Conservation (phyloP, 2,113 vertebrate genomes). For the Gnathonemus echidnorhynchus region DNA sequence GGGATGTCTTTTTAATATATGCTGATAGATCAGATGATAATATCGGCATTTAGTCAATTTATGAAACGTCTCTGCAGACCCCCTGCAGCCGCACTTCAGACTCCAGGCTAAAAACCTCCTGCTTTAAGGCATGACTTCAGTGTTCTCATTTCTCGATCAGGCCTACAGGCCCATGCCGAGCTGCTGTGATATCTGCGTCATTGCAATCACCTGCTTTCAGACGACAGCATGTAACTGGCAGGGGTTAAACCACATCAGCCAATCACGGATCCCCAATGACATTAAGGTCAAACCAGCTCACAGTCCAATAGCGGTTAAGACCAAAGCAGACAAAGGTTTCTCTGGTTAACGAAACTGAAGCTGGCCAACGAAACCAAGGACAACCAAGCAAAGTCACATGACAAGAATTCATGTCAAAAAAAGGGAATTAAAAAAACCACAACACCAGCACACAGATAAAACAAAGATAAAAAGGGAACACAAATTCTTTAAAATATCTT, state of each 20-base stretch:
- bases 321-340: background rate
- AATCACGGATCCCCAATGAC: background rate
- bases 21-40: background rate
- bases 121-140: background rate
- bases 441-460: slow-evolving; percentile 9
- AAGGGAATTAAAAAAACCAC: background rate
- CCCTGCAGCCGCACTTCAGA: background rate
- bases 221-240: background rate
- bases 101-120: background rate
- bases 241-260: background rate
- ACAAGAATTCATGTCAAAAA: background rate
- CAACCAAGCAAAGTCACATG: background rate
- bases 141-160: background rate
- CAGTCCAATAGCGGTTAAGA: background rate
- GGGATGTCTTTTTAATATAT: background rate
- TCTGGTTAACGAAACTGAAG: background rate
- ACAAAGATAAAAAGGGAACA: slow-evolving; percentile 8
- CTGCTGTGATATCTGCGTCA: background rate
- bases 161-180: background rate
- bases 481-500: slow-evolving; percentile 26
- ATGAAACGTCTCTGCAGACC: background rate
- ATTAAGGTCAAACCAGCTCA: background rate
- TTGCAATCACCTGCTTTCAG: background rate
- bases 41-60: background rate
- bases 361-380: background rate